Percentiles rank a stretch among this genome's conserved stretches.
Conservation (phyloP, 2,888 invertebrate species). For the Lasioglossum lativentre region DNA sequence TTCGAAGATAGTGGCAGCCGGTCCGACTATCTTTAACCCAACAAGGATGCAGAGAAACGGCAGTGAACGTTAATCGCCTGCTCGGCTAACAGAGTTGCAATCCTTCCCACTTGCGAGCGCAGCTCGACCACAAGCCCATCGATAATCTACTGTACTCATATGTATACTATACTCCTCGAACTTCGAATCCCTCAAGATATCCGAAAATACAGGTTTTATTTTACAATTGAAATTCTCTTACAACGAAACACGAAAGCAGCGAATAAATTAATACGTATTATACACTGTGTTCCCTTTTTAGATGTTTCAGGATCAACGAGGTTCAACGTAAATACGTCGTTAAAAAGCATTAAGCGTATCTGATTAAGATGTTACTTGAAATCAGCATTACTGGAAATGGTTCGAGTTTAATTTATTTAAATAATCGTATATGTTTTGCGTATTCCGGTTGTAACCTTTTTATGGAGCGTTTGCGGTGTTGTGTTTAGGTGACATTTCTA, state of each 20-base stretch:
- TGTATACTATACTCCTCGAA: not conserved
- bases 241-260: slow-evolving; percentile 3
- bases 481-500: slow-evolving; percentile 6
- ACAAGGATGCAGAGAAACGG: slow-evolving; percentile 36
- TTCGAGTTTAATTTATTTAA: not conserved
- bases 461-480: not conserved
- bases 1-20: slow-evolving; percentile 35
- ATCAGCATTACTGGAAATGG: not conserved
- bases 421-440: not conserved
- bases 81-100: slow-evolving; percentile 32
- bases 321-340: not conserved
- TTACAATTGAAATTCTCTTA: slow-evolving; percentile 24
- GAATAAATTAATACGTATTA: slow-evolving; percentile 25
- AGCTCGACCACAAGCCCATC: not conserved
- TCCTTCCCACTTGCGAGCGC: slow-evolving; percentile 26
- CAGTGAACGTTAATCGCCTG: not conserved
- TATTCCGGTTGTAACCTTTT: slow-evolving; percentile 3
- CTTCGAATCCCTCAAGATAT: not conserved
- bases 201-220: slow-evolving; percentile 28
- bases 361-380: slow-evolving; percentile 16
- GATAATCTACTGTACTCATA: too few species aligned
- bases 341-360: not conserved
- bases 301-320: not conserved
- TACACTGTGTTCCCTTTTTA: not conserved
- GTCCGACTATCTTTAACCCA: slow-evolving; percentile 69